Evolutionary conservation across 2,888 invertebrate genomes (phyloP), one percentile per base, ranked within the genome.

Genomic region (Blastobasis adustella): DNA sequence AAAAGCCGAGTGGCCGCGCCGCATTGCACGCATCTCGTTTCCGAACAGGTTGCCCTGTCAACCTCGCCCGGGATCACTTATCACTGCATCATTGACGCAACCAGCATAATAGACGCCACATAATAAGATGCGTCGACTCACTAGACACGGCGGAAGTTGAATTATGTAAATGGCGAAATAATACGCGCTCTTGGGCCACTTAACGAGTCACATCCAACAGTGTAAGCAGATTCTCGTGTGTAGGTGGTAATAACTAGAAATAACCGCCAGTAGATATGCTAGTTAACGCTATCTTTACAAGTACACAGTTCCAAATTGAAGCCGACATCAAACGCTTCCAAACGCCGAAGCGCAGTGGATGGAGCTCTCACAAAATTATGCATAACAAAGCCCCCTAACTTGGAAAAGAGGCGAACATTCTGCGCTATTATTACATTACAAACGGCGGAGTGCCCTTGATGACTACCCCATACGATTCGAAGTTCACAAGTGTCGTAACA

Each of bases 401-500:
- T 63, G 60, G 67, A 73, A 65, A 74, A 71, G 65, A 74, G 71
- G 71, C 69, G 73, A 79, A 76, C 76, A 79, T 79, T 77, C 67
- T 76, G 73, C 64, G 67, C 76, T 80, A 80, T 86, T 87, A 86
- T 85, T 85, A 83, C 77, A 83, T 85, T 76, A 82, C 76, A 78
- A 76, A 73, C 71, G 71, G 60, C 71, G 70, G 68, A 83, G 81
- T 82, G 82, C 79, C 85, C 84, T 87, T 84, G 84, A 85, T 80
- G 77, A 77, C 77, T 73, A 76, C 85, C 86, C 85, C 66, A 78
- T 73, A 69, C 79, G 74, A 80, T 76, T 77, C 76, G 73, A 70
- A 62, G 71, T 69, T 74, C 78, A 82, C 86, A 84, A 87, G 86
- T 87, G 87, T 79, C 75, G 78, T 75, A 80, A 82, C 85, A 82